phyloP scores from a whole-genome alignment of 2,797 vertebrate species.

The Chloroceryle inda region DNA sequence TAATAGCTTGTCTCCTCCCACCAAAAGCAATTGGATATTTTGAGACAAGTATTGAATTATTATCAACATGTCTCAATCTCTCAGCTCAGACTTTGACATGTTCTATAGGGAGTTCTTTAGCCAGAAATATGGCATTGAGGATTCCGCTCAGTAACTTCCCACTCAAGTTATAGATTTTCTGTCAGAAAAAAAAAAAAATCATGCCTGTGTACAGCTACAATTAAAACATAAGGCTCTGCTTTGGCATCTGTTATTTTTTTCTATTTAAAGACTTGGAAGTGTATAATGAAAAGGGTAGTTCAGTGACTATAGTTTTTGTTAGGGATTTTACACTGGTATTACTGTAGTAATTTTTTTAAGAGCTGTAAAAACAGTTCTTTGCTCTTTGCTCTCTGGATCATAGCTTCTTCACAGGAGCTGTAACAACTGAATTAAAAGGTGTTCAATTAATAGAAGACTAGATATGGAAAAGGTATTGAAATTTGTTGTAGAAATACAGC shows the following conservation, averaged over 20 bases:
- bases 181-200: slow-evolving; percentile 75
- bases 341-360: not conserved
- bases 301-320: slow-evolving; percentile 37
- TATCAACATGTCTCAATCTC: slow-evolving; percentile 70
- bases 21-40: slow-evolving; percentile 51
- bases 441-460: not conserved
- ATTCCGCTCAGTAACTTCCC: slow-evolving; percentile 76
- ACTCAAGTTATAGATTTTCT: slow-evolving; percentile 77
- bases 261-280: slow-evolving; percentile 60
- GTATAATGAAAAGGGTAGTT: slow-evolving; percentile 38
- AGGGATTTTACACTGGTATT: slow-evolving; percentile 29
- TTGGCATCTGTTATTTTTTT: slow-evolving; percentile 74
- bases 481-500: not conserved
- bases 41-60: slow-evolving; percentile 59
- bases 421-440: not conserved
- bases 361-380: slow-evolving; percentile 15
- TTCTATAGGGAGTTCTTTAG: slow-evolving; percentile 46
- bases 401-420: not conserved
- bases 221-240: slow-evolving; percentile 78
- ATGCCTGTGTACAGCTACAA: slow-evolving; percentile 66
- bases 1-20: slow-evolving; percentile 58
- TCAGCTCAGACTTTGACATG: slow-evolving; percentile 56
- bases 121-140: slow-evolving; percentile 73
- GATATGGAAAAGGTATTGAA: not conserved
- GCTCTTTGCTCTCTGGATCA: not conserved